Conservation (phyloP, 2,888 invertebrate genomes). For the Hypsopygia costalis region DNA sequence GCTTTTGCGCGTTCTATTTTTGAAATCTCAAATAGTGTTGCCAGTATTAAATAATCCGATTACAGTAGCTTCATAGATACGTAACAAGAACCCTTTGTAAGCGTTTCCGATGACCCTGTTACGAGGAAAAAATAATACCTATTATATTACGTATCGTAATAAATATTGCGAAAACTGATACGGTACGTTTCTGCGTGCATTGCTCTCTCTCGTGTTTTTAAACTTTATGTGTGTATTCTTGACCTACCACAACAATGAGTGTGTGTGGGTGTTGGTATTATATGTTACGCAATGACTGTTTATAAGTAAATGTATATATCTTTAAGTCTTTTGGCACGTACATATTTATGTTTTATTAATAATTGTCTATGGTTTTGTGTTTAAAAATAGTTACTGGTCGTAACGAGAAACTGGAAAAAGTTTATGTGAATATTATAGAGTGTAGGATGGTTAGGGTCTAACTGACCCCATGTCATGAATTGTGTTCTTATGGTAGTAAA, state of each 20-base stretch:
- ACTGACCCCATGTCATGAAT: no score
- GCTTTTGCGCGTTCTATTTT: slow-evolving; percentile 53
- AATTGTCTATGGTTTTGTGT: no score
- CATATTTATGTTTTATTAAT: no score
- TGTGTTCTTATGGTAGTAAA: no score
- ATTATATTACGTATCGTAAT: slow-evolving; percentile 14
- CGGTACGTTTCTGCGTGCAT: slow-evolving; percentile 44
- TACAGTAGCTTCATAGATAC: no score
- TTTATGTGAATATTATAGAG: no score
- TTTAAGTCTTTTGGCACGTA: no score
- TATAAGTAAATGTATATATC: no score
- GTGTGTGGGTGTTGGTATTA: slow-evolving; percentile 26
- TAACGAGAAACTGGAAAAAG: no score
- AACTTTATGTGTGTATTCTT: slow-evolving; percentile 32
- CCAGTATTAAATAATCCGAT: slow-evolving; percentile 2
- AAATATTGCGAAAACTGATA: slow-evolving; percentile 52
- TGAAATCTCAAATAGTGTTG: slow-evolving; percentile 18
- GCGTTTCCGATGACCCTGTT: slow-evolving; percentile 9
- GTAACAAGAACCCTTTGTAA: no score
- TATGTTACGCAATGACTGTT: slow-evolving; percentile 43
- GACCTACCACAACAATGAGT: slow-evolving; percentile 42
- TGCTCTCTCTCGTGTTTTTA: slow-evolving; percentile 45
- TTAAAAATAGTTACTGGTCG: no score
- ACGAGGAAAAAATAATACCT: slow-evolving; percentile 22
- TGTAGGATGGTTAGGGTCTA: no score